Base-by-base conservation (phyloP, 2,888 invertebrate genomes). In the Oegoconia quadripuncta region DNA sequence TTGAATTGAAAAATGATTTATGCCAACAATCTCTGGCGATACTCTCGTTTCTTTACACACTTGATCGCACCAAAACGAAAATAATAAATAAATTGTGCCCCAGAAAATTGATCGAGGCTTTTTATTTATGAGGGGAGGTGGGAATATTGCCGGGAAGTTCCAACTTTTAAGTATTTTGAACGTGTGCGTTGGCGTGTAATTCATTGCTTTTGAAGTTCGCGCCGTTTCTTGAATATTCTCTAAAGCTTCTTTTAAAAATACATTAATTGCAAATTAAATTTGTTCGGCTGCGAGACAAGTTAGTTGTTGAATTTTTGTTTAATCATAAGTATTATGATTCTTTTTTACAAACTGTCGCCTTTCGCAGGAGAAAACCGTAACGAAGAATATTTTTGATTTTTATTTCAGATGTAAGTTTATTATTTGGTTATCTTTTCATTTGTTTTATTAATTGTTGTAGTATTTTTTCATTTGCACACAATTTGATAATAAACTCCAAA, bases 1-100 rank as follows among this genome's bases (percentile, higher is more conserved):
- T 82, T 79, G 78, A 82, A 84, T 83, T 82, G 79, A 78, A 83
- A 76, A 74, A 82, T 82, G 82, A 83, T 83, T 83, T 81, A 80
- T 74, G 69, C 69, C 70, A 68, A 80, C 81, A 80, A 78, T 80
- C 72, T 72, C 72, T 69, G 64, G 60, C 69, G 64, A 72, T 73
- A 69, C 70, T 73, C 64, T 59, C 57, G 60, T 66, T 76, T 71
- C 76, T 74, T 74, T 75, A 59, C 66, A 72, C 74, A 72, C 67
- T 74, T 70, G 70, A 75, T 71, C 69, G 74, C 59, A 68, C 64
- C 64, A 63, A 71, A 73, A 65, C 67, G 37, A 42, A 42, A 42
- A 42, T 37, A 59, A 57, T 52, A 55, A 55, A 50, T 52, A 53
- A 50, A 52, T 52, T 57, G 59, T 65, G 61, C 64, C 59, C 51